phyloP scores from a whole-genome alignment of 2,888 invertebrate species.

The Hybos culiciformis region DNA sequence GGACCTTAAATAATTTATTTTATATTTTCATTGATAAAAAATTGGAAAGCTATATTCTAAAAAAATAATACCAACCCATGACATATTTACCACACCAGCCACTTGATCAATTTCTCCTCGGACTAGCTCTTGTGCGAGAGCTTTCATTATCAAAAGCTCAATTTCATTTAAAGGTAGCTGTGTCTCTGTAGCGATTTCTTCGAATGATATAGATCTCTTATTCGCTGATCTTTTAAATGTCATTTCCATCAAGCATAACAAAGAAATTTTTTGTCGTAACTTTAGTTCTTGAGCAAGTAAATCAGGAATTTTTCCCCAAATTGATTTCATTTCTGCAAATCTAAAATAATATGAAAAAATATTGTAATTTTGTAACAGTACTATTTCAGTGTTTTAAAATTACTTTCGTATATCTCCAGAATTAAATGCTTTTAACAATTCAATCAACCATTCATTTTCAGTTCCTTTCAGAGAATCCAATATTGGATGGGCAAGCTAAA shows the following conservation, averaged over 20 bases:
- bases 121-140: constrained; percentile 84
- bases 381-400: no score
- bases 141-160: constrained; percentile 95
- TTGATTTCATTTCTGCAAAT: constrained; percentile 55
- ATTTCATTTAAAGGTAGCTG: constrained; percentile 73
- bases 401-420: constrained; percentile 63
- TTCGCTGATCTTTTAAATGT: constrained; percentile 89
- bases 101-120: constrained; percentile 94
- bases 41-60: background rate
- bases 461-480: constrained; percentile 71
- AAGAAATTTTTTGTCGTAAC: constrained; percentile 82
- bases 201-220: constrained; percentile 72
- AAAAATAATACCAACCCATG: constrained; percentile 41
- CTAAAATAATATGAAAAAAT: constrained; percentile 18
- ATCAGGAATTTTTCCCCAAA: constrained; percentile 72
- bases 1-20: constrained; percentile 32
- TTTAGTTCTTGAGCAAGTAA: constrained; percentile 66
- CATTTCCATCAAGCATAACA: constrained; percentile 95
- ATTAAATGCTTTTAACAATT: constrained; percentile 76
- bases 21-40: background rate
- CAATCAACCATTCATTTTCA: constrained; percentile 73
- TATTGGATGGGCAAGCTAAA: constrained; percentile 85
- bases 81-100: constrained; percentile 48
- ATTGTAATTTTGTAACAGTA: background rate
- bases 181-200: constrained; percentile 78